phyloP scores from a whole-genome alignment of 2,113 vertebrate species.

The Puntigrus tetrazona region DNA sequence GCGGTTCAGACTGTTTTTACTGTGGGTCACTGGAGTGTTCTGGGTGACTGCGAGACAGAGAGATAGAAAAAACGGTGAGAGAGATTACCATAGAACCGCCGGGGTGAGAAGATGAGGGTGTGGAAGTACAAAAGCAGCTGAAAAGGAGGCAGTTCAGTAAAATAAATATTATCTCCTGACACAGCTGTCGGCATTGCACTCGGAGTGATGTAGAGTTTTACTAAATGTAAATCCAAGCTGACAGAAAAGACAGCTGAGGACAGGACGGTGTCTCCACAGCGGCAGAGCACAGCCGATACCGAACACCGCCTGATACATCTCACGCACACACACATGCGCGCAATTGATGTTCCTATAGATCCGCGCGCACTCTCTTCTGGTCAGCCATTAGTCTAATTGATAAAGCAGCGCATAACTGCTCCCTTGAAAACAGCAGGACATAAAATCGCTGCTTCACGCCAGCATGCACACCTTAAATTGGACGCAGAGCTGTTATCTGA shows the following conservation, averaged over 20 bases:
- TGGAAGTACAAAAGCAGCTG: not conserved
- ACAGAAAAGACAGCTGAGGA: slow-evolving; percentile 22
- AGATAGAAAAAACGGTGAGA: not conserved
- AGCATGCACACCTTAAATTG: slow-evolving; percentile 18
- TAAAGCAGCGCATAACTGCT: not conserved
- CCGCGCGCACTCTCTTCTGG: not conserved
- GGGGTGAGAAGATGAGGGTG: not conserved
- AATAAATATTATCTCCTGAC: slow-evolving; percentile 37
- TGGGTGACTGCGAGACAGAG: not conserved
- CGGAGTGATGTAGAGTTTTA: slow-evolving; percentile 7
- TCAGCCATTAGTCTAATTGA: slow-evolving; percentile 28
- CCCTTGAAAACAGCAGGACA: not conserved
- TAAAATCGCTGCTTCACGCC: not conserved
- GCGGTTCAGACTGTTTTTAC: not conserved
- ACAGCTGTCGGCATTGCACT: slow-evolving; percentile 26
- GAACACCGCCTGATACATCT: not conserved
- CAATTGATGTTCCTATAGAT: not conserved
- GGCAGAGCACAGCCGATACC: not conserved
- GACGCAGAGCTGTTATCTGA: not conserved
- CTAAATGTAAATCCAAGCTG: slow-evolving; percentile 39
- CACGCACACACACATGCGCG: not conserved
- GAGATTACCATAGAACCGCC: not conserved
- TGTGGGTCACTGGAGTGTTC: not conserved
- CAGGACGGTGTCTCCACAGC: not conserved
- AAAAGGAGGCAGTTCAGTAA: slow-evolving; percentile 57